Evolutionary conservation across 1,140 invertebrate genomes (phyloP).

Genomic region (Drosophila lacertosa): DNA sequence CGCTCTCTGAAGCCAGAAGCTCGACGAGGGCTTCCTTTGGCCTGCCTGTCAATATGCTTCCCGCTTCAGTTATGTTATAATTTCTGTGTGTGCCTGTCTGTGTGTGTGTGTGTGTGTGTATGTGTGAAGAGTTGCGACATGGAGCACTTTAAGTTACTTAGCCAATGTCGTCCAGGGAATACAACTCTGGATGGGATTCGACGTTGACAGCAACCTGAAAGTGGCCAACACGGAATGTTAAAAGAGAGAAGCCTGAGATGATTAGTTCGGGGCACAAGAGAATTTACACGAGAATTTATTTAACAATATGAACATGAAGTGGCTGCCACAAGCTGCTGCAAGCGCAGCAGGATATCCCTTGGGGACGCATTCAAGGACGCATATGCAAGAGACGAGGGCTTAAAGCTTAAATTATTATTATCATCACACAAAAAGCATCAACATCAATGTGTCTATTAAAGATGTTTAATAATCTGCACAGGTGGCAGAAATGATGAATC

Average conservation of each 20-base stretch:
- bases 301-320: conserved; percentile 23
- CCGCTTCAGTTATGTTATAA: conserved; percentile 32
- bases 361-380: not conserved
- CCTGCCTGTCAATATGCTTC: conserved; percentile 49
- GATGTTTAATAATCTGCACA: conserved; percentile 1
- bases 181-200: conserved; percentile 24
- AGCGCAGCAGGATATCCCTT: not conserved
- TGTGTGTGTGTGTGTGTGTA: conserved; percentile 30
- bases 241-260: conserved; percentile 27
- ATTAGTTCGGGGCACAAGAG: conserved; percentile 42
- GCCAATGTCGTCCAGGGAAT: conserved; percentile 37
- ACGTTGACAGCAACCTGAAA: conserved; percentile 33
- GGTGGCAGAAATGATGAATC: conserved; percentile 19
- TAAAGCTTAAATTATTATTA: not conserved
- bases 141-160: conserved; percentile 50
- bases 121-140: conserved; percentile 8
- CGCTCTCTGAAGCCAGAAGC: not conserved
- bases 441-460: too few species aligned
- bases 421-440: too few species aligned
- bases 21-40: conserved; percentile 16
- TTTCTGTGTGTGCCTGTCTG: conserved; percentile 26
- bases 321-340: too few species aligned
- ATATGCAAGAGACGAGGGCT: not conserved
- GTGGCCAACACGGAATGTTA: conserved; percentile 40
- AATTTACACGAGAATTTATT: conserved; percentile 25